Evolutionary conservation across 2,797 vertebrate genomes (phyloP).

Genomic region (Poeciliopsis paucimaculata): DNA sequence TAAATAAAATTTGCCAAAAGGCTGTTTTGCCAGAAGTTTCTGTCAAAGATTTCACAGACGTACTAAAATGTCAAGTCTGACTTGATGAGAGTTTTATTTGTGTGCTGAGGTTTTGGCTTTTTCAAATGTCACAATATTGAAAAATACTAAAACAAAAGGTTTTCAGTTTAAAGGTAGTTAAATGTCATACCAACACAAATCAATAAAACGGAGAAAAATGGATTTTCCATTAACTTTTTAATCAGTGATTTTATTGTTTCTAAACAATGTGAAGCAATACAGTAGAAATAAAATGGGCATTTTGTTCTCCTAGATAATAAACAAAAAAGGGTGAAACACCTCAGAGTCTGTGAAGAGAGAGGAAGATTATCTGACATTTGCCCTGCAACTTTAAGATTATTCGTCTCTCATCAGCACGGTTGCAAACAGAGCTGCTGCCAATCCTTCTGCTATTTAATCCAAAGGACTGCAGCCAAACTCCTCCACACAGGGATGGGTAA

Average conservation of each 20-base stretch:
- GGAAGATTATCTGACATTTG: constrained; percentile 67
- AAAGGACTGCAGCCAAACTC: constrained; percentile 35
- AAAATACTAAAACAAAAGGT: background rate
- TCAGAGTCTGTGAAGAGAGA: constrained; percentile 30
- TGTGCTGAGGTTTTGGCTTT: constrained; percentile 21
- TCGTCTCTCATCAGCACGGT: constrained; percentile 65
- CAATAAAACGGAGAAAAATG: background rate
- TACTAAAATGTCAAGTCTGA: constrained; percentile 52
- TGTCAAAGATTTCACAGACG: constrained; percentile 28
- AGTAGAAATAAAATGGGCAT: background rate
- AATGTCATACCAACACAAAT: background rate
- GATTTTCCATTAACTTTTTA: constrained; percentile 1
- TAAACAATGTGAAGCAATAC: background rate
- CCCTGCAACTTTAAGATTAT: constrained; percentile 76
- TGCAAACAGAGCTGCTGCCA: constrained; percentile 53
- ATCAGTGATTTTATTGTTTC: background rate
- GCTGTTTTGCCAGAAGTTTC: constrained; percentile 41
- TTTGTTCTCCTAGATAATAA: constrained; percentile 37
- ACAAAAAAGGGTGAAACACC: constrained; percentile 42
- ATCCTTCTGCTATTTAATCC: constrained; percentile 72
- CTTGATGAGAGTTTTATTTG: constrained; percentile 4
- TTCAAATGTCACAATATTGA: constrained; percentile 49
- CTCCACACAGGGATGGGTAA: constrained; percentile 8
- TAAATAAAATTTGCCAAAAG: constrained; percentile 56
- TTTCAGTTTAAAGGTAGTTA: background rate